phyloP scores from a whole-genome alignment of 2,797 vertebrate genomes.

The Cottoperca gobio region DNA sequence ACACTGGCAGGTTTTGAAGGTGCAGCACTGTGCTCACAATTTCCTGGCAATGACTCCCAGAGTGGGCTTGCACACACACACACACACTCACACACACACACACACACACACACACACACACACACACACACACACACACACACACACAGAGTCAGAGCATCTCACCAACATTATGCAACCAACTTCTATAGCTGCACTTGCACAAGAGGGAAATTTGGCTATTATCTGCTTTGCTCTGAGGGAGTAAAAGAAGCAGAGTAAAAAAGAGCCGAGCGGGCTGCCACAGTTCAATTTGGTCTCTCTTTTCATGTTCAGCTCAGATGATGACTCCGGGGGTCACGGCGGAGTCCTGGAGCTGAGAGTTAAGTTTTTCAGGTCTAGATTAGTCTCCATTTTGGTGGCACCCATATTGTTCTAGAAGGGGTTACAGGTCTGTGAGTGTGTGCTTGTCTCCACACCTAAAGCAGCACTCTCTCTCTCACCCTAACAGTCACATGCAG shows the following conservation, averaged over 20 bases:
- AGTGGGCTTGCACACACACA: conserved; percentile 53
- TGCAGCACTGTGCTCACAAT: conserved; percentile 73
- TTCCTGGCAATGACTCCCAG: conserved; percentile 76
- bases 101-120: conserved; percentile 3
- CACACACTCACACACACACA: conserved; percentile 40
- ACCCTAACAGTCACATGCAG: conserved; percentile 60
- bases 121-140: conserved; percentile 24
- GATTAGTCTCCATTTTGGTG: conserved; percentile 59
- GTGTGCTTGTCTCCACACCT: conserved; percentile 39
- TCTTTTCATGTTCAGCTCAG: conserved; percentile 47
- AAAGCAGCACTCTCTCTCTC: conserved; percentile 31
- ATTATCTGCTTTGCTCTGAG: conserved; percentile 64
- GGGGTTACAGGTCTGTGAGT: conserved; percentile 45
- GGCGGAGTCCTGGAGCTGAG: conserved; percentile 24
- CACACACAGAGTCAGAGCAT: conserved; percentile 47
- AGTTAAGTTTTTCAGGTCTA: conserved; percentile 13
- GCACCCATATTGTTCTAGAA: conserved; percentile 34
- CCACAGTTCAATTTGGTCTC: conserved; percentile 41
- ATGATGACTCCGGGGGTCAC: conserved; percentile 57
- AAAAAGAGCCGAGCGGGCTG: conserved; percentile 27
- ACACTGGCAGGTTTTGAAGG: conserved; percentile 74
- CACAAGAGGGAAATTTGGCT: conserved; percentile 66
- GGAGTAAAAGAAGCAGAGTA: conserved; percentile 46
- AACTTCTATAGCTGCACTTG: conserved; percentile 70
- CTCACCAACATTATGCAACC: conserved; percentile 81